Evolutionary conservation across 2,888 invertebrate genomes (phyloP), one percentile per base, ranked within the genome.

Genomic region (Archips crataeganus): DNA sequence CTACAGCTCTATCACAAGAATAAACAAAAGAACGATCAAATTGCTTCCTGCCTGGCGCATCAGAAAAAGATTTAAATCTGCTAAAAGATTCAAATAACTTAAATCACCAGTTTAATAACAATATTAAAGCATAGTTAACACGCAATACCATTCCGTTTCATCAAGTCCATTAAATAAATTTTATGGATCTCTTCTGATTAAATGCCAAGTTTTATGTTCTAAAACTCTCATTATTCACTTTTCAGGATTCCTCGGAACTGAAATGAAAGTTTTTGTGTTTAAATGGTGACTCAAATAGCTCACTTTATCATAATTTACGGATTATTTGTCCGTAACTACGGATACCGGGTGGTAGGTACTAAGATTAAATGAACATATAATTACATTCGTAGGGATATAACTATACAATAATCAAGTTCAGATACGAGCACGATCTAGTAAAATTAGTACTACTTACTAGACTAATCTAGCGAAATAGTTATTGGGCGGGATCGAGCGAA

Each of bases 221-320:
- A 57, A 67, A 65, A 67, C 6, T 61, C 34, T 23, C 34, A 67
- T 71, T 67, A 66, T 66, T 54, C n/a, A 23, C 34, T 54, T 67
- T 71, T 60, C 34, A 9, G 54, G 32, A n/a, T 34, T 54, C 4
- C 34, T 42, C 10, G 36, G 13, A 51, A 23, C 45, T 2, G n/a
- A 1, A n/a, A 10, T 13, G 32, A 39, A 5, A 9, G 5, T 15
- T 47, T 62, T 54, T 51, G 34, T 61, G 36, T 39, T 3, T 32
- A 36, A 51, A 51, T 36, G 51, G 64, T 36, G n/a, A 36, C 13
- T 63, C 32, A 45, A n/a, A 63, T 34, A 32, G 49, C 39, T 32
- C 49, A 32, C 49, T 51, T 51, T 42, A 42, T 59, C 39, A 51
- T 13, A 23, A 11, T 47, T 70, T 34, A n/a, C n/a, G 9, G 36